A percentile compares a stretch with the other conserved stretches of the same genome.
Conservation (phyloP, 2,797 vertebrate genomes). For the Eutrigla gurnardus region DNA sequence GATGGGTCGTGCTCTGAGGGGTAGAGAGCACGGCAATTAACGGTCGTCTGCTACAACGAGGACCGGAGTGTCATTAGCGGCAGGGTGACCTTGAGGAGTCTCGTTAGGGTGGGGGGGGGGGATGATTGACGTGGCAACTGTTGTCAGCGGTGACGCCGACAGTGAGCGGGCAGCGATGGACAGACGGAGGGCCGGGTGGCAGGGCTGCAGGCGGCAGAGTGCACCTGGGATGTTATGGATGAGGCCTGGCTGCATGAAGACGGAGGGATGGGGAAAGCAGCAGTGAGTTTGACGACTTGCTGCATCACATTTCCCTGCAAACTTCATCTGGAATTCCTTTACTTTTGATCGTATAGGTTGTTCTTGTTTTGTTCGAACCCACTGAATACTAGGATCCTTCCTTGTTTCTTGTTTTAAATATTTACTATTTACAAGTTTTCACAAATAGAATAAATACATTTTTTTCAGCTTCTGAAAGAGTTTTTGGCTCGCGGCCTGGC, state of each 20-base stretch:
- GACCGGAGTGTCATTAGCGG: conserved; percentile 39
- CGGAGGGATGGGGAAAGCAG: too few relatives aligned
- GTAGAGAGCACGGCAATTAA: conserved; percentile 71
- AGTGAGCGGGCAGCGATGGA: conserved; percentile 30
- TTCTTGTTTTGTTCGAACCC: too few relatives aligned
- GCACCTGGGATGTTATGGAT: conserved; percentile 57
- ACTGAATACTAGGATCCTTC: too few relatives aligned
- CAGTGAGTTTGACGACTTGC: not conserved
- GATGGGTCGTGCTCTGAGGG: conserved; percentile 68
- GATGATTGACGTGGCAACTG: conserved; percentile 72
- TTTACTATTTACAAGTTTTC: too few relatives aligned
- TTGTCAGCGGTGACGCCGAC: conserved; percentile 34
- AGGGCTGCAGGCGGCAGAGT: conserved; percentile 40
- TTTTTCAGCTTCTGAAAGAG: too few relatives aligned
- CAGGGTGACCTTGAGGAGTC: conserved; percentile 74
- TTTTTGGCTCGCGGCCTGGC: too few relatives aligned
- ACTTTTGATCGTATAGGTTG: too few relatives aligned
- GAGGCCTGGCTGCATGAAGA: conserved; percentile 26
- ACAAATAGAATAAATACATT: too few relatives aligned
- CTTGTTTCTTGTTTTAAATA: too few relatives aligned
- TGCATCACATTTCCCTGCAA: not conserved
- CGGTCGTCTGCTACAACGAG: conserved; percentile 58
- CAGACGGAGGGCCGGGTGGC: conserved; percentile 55
- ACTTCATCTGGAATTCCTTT: not conserved
- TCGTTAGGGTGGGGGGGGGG: conserved; percentile 53